Evolutionary conservation across 2,888 invertebrate species (phyloP), one percentile per base, ranked within the genome.

Genomic region (Protophormia terraenovae): DNA sequence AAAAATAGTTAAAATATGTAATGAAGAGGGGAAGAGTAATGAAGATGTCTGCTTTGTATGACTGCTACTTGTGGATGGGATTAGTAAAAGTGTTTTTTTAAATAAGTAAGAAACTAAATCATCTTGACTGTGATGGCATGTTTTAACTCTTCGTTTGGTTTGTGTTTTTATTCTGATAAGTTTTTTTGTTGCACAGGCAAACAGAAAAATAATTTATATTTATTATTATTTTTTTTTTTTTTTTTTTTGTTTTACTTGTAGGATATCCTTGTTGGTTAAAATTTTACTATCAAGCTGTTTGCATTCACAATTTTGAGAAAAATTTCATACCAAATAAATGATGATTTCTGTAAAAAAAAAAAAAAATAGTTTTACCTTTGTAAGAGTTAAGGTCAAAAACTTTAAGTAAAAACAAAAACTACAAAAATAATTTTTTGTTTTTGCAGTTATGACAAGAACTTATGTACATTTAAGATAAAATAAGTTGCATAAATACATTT

Each of bases 71-170:
- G 69, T 81, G 32, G 41, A 55, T 24, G 55, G 73, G 73, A 82
- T 78, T 78, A 85, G 73, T 50, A 75, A 78, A 58, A 78, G 41
- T 82, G 69, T 81, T 81, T n/a, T n/a, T n/a, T 81, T 50, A 77
- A 81, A 71, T 69, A 75, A 67, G 27, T 71, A 79, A 81, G 55
- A 80, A 76, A 67, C 19, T 69, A 62, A 82, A 69, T 73, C 47
- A 77, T 60, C 73, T 77, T 84, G 45, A 19, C 58, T 45, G 60
- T 77, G 73, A 75, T 75, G 82, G 47, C 75, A 75, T 47, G 69
- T 75, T 81, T 67, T 73, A 71, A 79, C 84, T 80, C 29, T 80
- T 72, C 72, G 55, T 84, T 78, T 75, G 67, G 45, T 75, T 69
- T 75, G 32, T 76, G 24, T 53, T 58, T 38, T 60, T 60, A 60